Evolutionary conservation across 2,113 vertebrate genomes (phyloP).

Genomic region (Pomatostomus ruficeps): DNA sequence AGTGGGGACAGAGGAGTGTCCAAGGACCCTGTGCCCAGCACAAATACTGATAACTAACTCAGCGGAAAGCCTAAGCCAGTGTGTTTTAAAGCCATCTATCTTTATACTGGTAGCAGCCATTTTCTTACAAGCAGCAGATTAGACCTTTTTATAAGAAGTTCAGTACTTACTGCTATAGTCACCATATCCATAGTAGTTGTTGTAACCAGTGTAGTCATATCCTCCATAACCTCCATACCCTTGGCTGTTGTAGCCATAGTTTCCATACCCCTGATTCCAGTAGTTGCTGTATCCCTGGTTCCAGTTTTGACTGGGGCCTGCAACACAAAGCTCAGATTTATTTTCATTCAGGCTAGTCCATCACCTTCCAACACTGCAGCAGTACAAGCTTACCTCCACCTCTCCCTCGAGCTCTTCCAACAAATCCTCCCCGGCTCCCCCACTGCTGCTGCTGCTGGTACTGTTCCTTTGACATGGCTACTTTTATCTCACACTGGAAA

Average conservation of each 20-base stretch:
- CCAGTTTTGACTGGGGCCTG: slow-evolving; percentile 94
- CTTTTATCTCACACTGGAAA: slow-evolving; percentile 95
- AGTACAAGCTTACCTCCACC: slow-evolving; percentile 76
- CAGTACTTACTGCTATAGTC: slow-evolving; percentile 95
- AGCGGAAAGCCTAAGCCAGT: not conserved
- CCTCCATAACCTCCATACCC: slow-evolving; percentile 95
- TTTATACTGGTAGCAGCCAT: not conserved
- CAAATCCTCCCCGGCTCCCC: slow-evolving; percentile 90
- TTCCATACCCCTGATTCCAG: slow-evolving; percentile 97
- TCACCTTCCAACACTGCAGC: not conserved
- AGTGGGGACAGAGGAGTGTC: not conserved
- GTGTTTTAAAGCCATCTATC: not conserved
- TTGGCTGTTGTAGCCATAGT: slow-evolving; percentile 96
- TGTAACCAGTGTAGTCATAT: slow-evolving; percentile 98
- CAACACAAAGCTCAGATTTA: slow-evolving; percentile 52
- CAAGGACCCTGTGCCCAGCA: not conserved
- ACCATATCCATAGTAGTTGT: slow-evolving; percentile 98
- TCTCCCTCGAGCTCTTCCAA: slow-evolving; percentile 86
- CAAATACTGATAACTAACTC: not conserved
- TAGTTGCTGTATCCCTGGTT: slow-evolving; percentile 97
- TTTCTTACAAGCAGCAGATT: slow-evolving; percentile 27
- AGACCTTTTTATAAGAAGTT: slow-evolving; percentile 35
- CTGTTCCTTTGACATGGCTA: slow-evolving; percentile 98
- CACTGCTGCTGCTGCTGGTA: slow-evolving; percentile 98
- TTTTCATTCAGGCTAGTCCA: not conserved